phyloP scores from a whole-genome alignment of 2,888 invertebrate species.

The Hirtodrosophila duncani region DNA sequence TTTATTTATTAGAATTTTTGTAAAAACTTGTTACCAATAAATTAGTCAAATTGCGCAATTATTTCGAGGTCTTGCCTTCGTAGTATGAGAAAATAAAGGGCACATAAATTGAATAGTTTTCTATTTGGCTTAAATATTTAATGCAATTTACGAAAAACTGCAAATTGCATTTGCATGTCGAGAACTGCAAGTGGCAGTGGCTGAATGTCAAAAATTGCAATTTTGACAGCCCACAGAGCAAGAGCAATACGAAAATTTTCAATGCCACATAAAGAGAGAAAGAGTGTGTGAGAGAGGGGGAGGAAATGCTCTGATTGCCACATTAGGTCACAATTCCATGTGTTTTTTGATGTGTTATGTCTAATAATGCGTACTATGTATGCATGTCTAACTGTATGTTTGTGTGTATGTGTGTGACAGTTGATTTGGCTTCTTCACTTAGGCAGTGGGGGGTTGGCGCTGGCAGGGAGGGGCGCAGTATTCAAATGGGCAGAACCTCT shows the following conservation, averaged over 20 bases:
- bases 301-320: constrained; percentile 48
- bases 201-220: constrained; percentile 51
- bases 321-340: constrained; percentile 42
- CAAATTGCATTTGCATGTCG: constrained; percentile 24
- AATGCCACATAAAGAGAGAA: constrained; percentile 41
- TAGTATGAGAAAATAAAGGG: constrained; percentile 29
- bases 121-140: constrained; percentile 42
- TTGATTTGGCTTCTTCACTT: constrained; percentile 30
- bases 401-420: constrained; percentile 30
- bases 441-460: constrained; percentile 9
- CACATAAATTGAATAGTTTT: constrained; percentile 24
- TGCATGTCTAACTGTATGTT: constrained; percentile 4
- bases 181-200: constrained; percentile 15
- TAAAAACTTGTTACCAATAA: no score
- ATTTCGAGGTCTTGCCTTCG: constrained; percentile 38
- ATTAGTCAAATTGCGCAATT: constrained; percentile 53
- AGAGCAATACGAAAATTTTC: constrained; percentile 51
- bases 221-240: no score
- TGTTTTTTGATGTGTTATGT: not conserved
- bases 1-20: no score
- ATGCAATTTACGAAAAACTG: constrained; percentile 58
- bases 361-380: not conserved
- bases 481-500: constrained; percentile 54
- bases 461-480: constrained; percentile 32
- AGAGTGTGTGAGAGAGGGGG: not conserved